Evolutionary conservation across 2,888 invertebrate species (phyloP).

Genomic region (Morpho helenor): DNA sequence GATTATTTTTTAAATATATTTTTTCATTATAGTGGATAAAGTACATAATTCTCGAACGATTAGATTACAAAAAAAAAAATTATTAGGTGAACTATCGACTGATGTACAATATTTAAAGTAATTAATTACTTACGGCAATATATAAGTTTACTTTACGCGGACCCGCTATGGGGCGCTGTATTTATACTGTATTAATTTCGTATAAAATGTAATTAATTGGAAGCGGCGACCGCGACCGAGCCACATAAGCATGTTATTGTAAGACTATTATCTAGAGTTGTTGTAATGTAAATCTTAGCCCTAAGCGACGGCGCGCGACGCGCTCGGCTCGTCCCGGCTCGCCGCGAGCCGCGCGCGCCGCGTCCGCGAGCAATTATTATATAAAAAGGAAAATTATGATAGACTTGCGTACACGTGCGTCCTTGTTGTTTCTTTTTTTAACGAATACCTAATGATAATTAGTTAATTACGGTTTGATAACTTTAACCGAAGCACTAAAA

Average conservation of each 20-base stretch:
- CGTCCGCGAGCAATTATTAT: conserved; percentile 57
- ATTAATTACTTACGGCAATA: conserved; percentile 73
- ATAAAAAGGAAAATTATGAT: conserved; percentile 79
- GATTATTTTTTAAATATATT: conserved; percentile 74
- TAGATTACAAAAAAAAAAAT: conserved; percentile 66
- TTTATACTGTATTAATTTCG: conserved; percentile 74
- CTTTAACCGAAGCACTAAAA: conserved; percentile 73
- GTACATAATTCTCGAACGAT: conserved; percentile 75
- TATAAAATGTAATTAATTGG: conserved; percentile 70
- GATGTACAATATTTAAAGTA: conserved; percentile 78
- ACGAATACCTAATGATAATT: conserved; percentile 77
- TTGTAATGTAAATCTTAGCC: conserved; percentile 63
- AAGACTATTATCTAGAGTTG: conserved; percentile 78
- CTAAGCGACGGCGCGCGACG: conserved; percentile 39
- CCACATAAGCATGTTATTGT: conserved; percentile 73
- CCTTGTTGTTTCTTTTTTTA: conserved; percentile 67
- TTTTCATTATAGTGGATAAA: conserved; percentile 71
- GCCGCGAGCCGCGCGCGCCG: conserved; percentile 5
- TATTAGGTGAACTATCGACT: conserved; percentile 77
- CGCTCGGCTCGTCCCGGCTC: conserved; percentile 30
- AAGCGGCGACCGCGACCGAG: conserved; percentile 66
- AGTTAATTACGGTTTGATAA: conserved; percentile 81
- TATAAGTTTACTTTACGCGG: conserved; percentile 70
- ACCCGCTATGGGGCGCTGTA: conserved; percentile 52
- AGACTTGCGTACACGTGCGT: conserved; percentile 66